These are phyloP conservation scores for Grantiella picta DNA, from an alignment of 2,113 vertebrate species.

Conservation along the genomic window DNA sequence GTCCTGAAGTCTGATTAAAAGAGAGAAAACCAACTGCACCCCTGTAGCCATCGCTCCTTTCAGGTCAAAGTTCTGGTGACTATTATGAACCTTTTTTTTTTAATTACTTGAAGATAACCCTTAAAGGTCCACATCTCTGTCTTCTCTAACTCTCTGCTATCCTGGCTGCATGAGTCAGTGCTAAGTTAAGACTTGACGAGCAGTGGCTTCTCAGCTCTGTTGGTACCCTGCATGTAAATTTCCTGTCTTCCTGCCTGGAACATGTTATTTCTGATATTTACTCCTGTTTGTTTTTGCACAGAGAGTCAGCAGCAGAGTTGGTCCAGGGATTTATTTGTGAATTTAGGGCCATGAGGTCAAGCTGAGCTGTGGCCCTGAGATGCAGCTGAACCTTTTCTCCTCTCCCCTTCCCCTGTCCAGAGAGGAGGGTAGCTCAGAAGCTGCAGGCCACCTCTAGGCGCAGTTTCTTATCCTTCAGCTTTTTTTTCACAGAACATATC, in stretches of 20 bases:
- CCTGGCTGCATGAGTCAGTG: background rate
- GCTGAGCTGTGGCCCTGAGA: background rate
- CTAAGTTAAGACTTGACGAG: rapidly evolving
- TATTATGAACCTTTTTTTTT: background rate
- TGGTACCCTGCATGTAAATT: background rate
- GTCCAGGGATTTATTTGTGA: background rate
- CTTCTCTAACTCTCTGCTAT: background rate
- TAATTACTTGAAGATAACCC: background rate
- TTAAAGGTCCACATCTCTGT: background rate
- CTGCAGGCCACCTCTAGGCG: background rate
- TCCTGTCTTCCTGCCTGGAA: background rate
- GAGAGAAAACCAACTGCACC: background rate
- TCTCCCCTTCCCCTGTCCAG: background rate
- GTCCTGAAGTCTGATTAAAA: background rate
- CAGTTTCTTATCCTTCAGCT: background rate
- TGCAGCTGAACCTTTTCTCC: background rate
- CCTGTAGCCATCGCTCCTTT: background rate
- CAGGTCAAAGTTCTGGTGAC: background rate
- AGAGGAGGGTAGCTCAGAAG: background rate
- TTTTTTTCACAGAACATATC: background rate
- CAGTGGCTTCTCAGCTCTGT: background rate
- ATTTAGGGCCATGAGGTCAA: background rate
- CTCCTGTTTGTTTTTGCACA: background rate
- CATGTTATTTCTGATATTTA: background rate
- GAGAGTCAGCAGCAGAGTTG: background rate